Evolutionary conservation across 1,140 invertebrate genomes (phyloP).

Genomic region (Drusus annulatus): DNA sequence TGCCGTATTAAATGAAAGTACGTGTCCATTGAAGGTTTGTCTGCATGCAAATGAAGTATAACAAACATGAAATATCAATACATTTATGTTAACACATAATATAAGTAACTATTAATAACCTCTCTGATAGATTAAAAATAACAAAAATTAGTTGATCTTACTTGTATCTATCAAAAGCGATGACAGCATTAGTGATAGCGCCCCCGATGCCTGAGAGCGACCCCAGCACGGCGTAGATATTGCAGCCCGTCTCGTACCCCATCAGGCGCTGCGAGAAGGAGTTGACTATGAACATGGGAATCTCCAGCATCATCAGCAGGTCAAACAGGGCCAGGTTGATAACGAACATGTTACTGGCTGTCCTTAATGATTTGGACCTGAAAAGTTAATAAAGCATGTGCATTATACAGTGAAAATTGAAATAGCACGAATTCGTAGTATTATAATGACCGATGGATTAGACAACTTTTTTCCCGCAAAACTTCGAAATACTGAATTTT

Average conservation of each 20-base stretch:
- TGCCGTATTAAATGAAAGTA: too few relatives aligned
- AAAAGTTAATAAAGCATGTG: background rate
- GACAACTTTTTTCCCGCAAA: too few relatives aligned
- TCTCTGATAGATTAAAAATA: too few relatives aligned
- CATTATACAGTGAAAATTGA: too few relatives aligned
- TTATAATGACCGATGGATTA: too few relatives aligned
- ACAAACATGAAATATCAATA: too few relatives aligned
- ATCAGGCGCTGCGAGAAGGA: constrained; percentile 78
- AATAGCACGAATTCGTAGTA: too few relatives aligned
- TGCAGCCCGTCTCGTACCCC: constrained; percentile 80
- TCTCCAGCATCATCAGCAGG: constrained; percentile 82
- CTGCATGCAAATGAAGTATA: too few relatives aligned
- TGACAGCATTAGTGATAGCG: constrained; percentile 82
- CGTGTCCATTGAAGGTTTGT: too few relatives aligned
- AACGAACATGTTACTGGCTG: constrained; percentile 86
- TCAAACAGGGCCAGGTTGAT: constrained; percentile 86
- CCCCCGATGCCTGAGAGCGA: constrained; percentile 81
- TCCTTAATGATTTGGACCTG: constrained; percentile 81
- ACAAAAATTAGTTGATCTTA: constrained; percentile 62
- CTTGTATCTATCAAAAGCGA: constrained; percentile 84
- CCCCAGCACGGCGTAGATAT: constrained; percentile 79
- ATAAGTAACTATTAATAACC: too few relatives aligned
- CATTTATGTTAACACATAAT: too few relatives aligned
- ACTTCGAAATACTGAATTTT: too few relatives aligned
- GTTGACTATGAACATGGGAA: constrained; percentile 80